Conservation (phyloP, 2,113 vertebrate genomes). For the Pica pica region DNA sequence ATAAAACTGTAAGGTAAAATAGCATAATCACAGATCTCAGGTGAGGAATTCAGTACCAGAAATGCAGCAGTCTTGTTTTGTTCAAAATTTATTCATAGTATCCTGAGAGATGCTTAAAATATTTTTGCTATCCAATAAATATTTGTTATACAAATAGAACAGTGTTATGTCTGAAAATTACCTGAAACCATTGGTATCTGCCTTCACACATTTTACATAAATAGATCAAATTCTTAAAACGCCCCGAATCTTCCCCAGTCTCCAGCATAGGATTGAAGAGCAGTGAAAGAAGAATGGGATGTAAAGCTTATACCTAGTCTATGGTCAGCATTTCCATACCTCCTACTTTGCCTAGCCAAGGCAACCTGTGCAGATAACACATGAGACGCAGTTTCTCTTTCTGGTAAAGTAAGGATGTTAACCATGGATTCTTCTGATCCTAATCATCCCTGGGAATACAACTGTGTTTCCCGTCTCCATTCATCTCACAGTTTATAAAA, state of each 20-base stretch:
- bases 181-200: not conserved
- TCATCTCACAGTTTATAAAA: not conserved
- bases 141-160: not conserved
- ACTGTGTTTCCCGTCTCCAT: not conserved
- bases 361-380: not conserved
- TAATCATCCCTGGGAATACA: not conserved
- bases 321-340: rapidly evolving
- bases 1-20: not conserved
- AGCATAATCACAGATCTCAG: not conserved
- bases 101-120: not conserved
- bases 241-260: not conserved
- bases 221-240: not conserved
- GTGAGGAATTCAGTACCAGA: not conserved
- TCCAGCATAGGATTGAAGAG: not conserved
- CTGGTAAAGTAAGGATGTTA: not conserved
- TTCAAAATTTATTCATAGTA: not conserved
- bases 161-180: not conserved
- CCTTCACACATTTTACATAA: not conserved
- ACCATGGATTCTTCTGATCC: not conserved
- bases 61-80: not conserved
- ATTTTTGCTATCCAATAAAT: not conserved
- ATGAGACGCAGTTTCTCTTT: not conserved
- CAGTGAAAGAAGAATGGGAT: not conserved
- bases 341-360: not conserved
- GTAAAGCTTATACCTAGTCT: not conserved